Evolutionary conservation across 2,888 invertebrate genomes (phyloP).

Genomic region (Rhopalosiphum nymphaeae): DNA sequence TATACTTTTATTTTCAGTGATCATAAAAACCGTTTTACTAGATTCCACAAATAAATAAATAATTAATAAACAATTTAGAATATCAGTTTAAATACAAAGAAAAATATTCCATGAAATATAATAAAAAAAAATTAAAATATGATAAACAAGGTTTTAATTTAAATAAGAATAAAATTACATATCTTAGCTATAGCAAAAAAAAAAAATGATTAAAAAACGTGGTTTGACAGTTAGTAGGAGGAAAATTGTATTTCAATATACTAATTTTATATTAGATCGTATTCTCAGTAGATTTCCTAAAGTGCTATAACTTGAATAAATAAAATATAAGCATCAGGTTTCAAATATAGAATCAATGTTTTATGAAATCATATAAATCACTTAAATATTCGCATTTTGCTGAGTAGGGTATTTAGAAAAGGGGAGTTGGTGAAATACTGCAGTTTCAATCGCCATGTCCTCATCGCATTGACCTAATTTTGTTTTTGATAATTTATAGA

Average conservation of each 20-base stretch:
- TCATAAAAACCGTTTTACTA: background rate
- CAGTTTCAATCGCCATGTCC: background rate
- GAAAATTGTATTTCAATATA: background rate
- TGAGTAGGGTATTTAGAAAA: background rate
- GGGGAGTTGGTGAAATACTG: background rate
- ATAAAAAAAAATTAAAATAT: background rate
- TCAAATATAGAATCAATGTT: background rate
- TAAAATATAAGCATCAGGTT: background rate
- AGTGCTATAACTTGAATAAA: background rate
- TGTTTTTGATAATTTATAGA: background rate
- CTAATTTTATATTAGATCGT: background rate
- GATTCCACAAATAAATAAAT: background rate
- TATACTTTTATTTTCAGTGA: background rate
- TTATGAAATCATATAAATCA: background rate
- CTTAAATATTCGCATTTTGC: background rate
- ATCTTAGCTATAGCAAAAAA: background rate
- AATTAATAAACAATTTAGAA: background rate
- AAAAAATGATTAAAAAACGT: background rate
- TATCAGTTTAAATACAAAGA: background rate
- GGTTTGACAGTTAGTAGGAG: background rate
- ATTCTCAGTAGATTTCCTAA: background rate
- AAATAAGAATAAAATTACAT: background rate
- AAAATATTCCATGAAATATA: background rate
- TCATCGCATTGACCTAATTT: background rate
- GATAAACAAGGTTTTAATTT: background rate